A percentile compares a stretch with the other conserved stretches of the same genome.
phyloP scores from a whole-genome alignment of 2,888 invertebrate genomes.

The Heteropelma amictum region DNA sequence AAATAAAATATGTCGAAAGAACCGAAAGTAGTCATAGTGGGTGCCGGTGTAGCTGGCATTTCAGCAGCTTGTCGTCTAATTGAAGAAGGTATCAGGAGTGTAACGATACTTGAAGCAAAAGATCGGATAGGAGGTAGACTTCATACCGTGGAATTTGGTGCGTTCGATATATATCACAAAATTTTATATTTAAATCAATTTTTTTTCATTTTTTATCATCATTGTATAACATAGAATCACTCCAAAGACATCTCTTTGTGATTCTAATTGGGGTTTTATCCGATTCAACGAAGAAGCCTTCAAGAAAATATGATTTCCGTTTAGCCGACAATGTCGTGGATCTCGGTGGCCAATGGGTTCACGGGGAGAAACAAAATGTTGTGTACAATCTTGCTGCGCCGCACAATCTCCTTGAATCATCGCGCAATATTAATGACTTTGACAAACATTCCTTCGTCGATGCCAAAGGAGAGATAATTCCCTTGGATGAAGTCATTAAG shows the following conservation, averaged over 20 bases:
- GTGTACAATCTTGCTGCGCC: slow-evolving; percentile 80
- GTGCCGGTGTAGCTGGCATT: slow-evolving; percentile 81
- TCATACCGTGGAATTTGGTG: slow-evolving; percentile 77
- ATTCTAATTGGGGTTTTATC: too few species aligned
- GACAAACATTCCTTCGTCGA: slow-evolving; percentile 67
- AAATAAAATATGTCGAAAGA: slow-evolving; percentile 60
- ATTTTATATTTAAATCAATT: too few species aligned
- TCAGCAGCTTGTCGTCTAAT: slow-evolving; percentile 79
- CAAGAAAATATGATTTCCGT: background rate
- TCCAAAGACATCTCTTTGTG: too few species aligned
- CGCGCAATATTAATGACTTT: slow-evolving; percentile 58
- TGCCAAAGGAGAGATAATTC: slow-evolving; percentile 72
- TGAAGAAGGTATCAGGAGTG: slow-evolving; percentile 77
- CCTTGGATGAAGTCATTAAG: slow-evolving; percentile 69
- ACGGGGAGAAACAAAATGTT: slow-evolving; percentile 84
- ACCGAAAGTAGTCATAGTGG: slow-evolving; percentile 79
- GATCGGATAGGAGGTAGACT: slow-evolving; percentile 79
- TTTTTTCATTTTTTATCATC: too few species aligned
- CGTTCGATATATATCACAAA: too few species aligned
- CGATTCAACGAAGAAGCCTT: too few species aligned
- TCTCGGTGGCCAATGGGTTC: slow-evolving; percentile 89
- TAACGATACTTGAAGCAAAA: slow-evolving; percentile 79
- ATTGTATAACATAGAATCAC: too few species aligned
- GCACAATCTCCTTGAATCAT: slow-evolving; percentile 75
- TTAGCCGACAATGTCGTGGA: slow-evolving; percentile 81